A percentile compares a stretch with the other conserved stretches of the same genome.
These are phyloP conservation scores for Drosophila prosaltans DNA, from an alignment of 1,140 invertebrate genomes.

Conservation along the genomic window DNA sequence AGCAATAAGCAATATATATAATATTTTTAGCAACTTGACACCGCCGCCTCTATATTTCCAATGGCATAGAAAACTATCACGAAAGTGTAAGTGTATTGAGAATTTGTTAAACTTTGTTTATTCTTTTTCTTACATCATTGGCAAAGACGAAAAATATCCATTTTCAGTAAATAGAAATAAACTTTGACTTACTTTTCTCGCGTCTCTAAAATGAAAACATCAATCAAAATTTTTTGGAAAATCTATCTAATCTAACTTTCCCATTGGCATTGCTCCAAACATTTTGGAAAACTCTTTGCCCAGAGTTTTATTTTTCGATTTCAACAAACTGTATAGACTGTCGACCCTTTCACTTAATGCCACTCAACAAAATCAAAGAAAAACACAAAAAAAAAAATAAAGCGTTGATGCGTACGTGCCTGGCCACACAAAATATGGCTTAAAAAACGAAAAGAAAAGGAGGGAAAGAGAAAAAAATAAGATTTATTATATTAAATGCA, in stretches of 20 bases:
- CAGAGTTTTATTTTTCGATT: constrained; percentile 24
- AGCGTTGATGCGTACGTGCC: constrained; percentile 58
- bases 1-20: too few relatives aligned
- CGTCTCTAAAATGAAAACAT: not conserved
- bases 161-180: not conserved
- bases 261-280: constrained; percentile 15
- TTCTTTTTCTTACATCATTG: too few relatives aligned
- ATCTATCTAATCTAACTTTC: constrained; percentile 2
- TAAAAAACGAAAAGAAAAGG: constrained; percentile 34
- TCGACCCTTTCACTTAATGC: constrained; percentile 76
- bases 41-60: too few relatives aligned
- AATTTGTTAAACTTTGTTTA: not conserved
- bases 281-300: constrained; percentile 10
- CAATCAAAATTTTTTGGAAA: constrained; percentile 4
- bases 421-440: constrained; percentile 67
- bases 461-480: constrained; percentile 40
- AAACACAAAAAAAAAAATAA: constrained; percentile 22
- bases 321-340: constrained; percentile 45
- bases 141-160: too few relatives aligned
- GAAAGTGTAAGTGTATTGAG: not conserved
- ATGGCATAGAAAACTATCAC: too few relatives aligned
- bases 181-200: not conserved
- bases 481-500: constrained; percentile 80
- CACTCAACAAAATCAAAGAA: constrained; percentile 38
- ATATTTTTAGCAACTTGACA: too few relatives aligned